These are phyloP conservation scores for Gallirallus australis DNA, from an alignment of 2,797 vertebrate genomes.

Conservation along the genomic window DNA sequence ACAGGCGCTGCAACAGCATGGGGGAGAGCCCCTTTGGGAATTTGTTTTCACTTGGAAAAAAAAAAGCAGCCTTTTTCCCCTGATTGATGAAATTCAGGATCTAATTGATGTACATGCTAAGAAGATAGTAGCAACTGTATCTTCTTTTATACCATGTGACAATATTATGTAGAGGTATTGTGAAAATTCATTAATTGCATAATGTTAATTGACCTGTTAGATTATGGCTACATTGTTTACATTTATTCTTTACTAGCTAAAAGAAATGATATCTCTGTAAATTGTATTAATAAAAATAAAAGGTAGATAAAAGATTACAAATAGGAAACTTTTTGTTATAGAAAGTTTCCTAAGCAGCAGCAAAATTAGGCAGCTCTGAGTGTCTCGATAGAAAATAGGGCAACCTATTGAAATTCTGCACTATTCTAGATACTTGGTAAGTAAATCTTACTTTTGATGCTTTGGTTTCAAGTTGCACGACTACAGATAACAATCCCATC, in stretches of 20 bases:
- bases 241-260: neutral
- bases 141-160: neutral
- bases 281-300: neutral
- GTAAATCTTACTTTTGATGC: neutral
- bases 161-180: neutral
- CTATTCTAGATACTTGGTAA: neutral
- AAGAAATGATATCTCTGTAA: neutral
- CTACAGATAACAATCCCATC: slow-evolving; percentile 1
- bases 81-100: neutral
- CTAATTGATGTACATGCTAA: neutral
- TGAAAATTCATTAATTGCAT: neutral
- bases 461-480: slow-evolving; percentile 3
- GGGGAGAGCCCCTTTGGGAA: neutral
- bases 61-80: neutral
- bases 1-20: neutral
- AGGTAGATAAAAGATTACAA: neutral
- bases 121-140: neutral
- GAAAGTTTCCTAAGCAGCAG: neutral
- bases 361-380: neutral
- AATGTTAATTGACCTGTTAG: neutral
- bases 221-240: neutral
- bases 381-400: neutral
- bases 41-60: neutral
- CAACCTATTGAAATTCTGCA: neutral
- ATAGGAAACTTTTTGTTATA: neutral